Percentiles rank a stretch among this genome's conserved stretches.
Evolutionary conservation across 30 jellyfish, hydroid and myxozoan species (phyloP).

Genomic region (Hydra vulgaris): DNA sequence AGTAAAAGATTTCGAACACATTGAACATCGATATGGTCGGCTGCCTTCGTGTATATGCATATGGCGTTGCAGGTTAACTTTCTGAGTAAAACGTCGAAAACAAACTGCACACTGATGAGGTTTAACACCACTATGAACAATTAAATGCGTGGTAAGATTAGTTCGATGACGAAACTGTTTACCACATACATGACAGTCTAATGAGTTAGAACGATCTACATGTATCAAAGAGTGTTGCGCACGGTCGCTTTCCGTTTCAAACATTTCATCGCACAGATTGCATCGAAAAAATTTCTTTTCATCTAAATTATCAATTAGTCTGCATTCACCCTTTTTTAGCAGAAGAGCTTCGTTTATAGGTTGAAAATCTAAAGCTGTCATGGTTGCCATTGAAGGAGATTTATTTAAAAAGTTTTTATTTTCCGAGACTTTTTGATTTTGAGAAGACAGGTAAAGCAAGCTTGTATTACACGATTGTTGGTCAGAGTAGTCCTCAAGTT

Average conservation of each 20-base stretch:
- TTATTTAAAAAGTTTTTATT: too few species aligned
- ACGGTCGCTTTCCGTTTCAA: conserved; percentile 23
- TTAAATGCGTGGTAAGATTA: conserved; percentile 24
- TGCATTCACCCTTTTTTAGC: neutral
- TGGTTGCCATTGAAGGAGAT: conserved; percentile 19
- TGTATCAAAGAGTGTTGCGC: conserved; percentile 26
- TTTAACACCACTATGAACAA: conserved; percentile 27
- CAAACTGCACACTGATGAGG: conserved; percentile 28
- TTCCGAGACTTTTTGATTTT: neutral
- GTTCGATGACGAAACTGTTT: conserved; percentile 32
- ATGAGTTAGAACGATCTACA: conserved; percentile 23
- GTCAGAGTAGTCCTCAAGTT: neutral
- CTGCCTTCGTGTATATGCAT: conserved; percentile 36
- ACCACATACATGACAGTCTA: conserved; percentile 33
- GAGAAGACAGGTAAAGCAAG: neutral
- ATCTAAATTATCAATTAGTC: neutral
- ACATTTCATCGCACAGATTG: conserved; percentile 27
- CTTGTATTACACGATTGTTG: neutral
- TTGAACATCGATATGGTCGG: conserved; percentile 21
- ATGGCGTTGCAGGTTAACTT: conserved; percentile 33
- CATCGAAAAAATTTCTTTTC: conserved; percentile 9
- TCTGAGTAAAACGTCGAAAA: conserved; percentile 29
- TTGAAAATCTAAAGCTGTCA: conserved; percentile 28
- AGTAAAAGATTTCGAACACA: conserved; percentile 27
- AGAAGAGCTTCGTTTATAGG: conserved; percentile 23